These are phyloP conservation scores for Acrocephalus scirpaceus DNA, from an alignment of 2,797 vertebrate genomes.

Conservation along the genomic window DNA sequence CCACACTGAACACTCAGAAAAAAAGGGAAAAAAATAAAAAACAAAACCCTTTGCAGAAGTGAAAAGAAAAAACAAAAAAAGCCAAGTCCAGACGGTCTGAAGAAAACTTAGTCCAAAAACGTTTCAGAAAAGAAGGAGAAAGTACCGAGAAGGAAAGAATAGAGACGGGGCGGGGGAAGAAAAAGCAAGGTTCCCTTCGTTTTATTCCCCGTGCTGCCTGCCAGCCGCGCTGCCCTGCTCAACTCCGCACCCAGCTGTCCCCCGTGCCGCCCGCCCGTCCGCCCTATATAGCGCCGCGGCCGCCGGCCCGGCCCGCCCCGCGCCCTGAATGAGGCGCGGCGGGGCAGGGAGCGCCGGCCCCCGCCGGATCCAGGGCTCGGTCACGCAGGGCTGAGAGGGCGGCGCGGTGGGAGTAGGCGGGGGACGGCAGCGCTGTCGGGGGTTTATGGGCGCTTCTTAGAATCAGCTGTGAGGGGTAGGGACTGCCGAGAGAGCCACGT, in stretches of 20 bases:
- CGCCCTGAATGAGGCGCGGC: constrained; percentile 51
- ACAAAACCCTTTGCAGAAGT: neutral
- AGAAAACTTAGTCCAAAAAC: constrained; percentile 10
- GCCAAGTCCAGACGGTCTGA: neutral
- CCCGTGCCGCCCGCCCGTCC: constrained; percentile 40
- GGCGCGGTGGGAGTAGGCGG: neutral
- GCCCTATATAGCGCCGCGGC: constrained; percentile 81
- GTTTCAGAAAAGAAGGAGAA: neutral
- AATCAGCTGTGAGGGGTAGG: neutral
- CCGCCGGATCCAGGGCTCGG: neutral
- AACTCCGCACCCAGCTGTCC: constrained; percentile 74
- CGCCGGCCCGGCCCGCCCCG: constrained; percentile 70
- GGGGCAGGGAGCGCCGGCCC: neutral
- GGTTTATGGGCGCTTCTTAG: neutral
- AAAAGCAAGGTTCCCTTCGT: neutral
- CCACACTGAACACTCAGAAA: neutral
- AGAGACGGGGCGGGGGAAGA: neutral
- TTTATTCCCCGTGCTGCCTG: neutral
- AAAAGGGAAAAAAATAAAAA: neutral
- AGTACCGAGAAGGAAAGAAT: neutral
- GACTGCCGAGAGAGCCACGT: too few relatives aligned
- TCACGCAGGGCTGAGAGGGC: neutral
- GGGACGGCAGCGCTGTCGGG: neutral
- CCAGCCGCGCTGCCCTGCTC: neutral
- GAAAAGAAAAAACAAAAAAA: neutral